Evolutionary conservation across 1,140 invertebrate species (phyloP), one percentile per base, ranked within the genome.

Genomic region (Pseudobourletiella spinata): DNA sequence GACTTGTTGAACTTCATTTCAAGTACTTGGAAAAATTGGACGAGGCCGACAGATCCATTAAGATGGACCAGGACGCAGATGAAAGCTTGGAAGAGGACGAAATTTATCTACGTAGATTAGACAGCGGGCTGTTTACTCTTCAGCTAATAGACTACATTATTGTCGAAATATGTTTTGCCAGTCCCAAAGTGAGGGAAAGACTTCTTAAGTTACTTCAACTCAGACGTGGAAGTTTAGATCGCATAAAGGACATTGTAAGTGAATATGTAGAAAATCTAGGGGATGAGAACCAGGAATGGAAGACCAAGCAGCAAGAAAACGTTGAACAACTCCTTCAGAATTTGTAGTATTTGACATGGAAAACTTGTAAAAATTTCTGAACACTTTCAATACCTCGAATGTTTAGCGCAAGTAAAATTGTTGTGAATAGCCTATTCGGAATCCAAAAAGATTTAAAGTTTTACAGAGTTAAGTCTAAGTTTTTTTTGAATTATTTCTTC

Each of bases 81-180:
- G 84, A 88, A 67, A 72, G 75, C 3, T 54, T 76, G 28, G 76
- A 80, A 26, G 88, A 91, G 70, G 91, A 94, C 72, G 84, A 87
- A 68, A 83, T 84, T 64, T 98, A 98, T 75, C 77, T 98, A 42
- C 85, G 86, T 72, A 79, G 92, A 60, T 76, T 99, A 25, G 91
- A 96, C 59, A 87, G 87, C 1, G 96, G 96, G 0, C 78, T 99
- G 14, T 99, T 98, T 73, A 95, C 93, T 0, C 79, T 99, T 35
- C 95, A 99, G 77, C 79, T 96, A 50, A 85, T 98, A 43, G 94
- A 98, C 77, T 94, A 95, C 73, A 89, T 98, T 64, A 88, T 98
- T 74, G 76, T 98, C 52, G 94, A 98, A 78, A 86, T 92, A 26
- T 95, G 91, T 72, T 84, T 86, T 28, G 83, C 84, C 1, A 81